phyloP scores from a whole-genome alignment of 1,140 invertebrate species.

The Drosophila serrata region DNA sequence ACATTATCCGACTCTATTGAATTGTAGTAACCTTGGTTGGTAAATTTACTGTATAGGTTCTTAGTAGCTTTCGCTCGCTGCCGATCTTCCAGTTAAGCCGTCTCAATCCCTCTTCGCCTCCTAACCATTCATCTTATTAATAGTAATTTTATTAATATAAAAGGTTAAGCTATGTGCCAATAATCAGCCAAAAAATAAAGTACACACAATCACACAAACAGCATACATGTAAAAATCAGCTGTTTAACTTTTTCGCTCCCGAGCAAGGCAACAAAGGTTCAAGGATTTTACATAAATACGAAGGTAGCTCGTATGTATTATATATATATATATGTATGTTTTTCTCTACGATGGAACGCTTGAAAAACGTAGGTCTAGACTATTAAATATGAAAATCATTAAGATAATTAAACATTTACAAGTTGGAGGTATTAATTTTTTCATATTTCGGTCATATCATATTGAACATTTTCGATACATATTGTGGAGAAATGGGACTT shows the following conservation, averaged over 20 bases:
- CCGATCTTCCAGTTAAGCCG: conserved; percentile 4
- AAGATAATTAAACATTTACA: background rate
- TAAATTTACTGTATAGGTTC: background rate
- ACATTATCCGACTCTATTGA: conserved; percentile 86
- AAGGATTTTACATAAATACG: conserved; percentile 46
- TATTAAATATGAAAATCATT: background rate
- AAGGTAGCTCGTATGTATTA: background rate
- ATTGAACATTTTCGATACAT: background rate
- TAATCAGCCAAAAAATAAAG: background rate
- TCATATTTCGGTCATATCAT: background rate
- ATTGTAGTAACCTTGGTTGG: conserved; percentile 9
- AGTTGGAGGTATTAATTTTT: no score
- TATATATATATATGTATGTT: background rate
- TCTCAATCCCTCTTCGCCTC: conserved; percentile 6
- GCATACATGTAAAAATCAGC: conserved; percentile 21
- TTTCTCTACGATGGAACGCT: background rate
- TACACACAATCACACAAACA: background rate
- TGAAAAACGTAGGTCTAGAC: background rate
- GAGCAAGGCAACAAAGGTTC: conserved; percentile 53
- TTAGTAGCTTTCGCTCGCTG: conserved; percentile 7
- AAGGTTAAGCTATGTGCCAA: background rate
- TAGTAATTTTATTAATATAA: background rate
- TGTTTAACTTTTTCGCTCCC: conserved; percentile 26
- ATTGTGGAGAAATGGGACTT: background rate
- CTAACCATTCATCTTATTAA: conserved; percentile 12